Base-by-base conservation (phyloP, 2,113 vertebrate species). In the Sporophila hypoxantha region DNA sequence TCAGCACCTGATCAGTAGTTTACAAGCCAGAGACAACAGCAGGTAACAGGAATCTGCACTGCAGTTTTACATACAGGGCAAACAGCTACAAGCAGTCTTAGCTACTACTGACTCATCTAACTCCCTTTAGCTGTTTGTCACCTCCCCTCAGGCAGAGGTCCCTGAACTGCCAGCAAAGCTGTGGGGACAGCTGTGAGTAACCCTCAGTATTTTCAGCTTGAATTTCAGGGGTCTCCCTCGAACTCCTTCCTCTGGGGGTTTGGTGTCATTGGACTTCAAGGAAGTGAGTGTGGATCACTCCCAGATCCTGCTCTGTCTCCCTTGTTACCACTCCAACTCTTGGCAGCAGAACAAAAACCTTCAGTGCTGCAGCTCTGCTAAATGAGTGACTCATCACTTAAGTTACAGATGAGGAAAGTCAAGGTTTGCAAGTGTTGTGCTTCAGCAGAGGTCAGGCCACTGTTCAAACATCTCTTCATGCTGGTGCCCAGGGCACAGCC, bases 211-310 rank as follows among this genome's bases (percentile, higher is more conserved):
- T 65, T 44, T 32, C 70, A 84, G 4, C 26, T 26, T 59, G 17
- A 46, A 74, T 27, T 42, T 85, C 56, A 64, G 25, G 17, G 8
- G 9, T 27, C 9, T 46, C 11, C 47, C 16, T 71, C 37, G 34
- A 65, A 18, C 10, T 42, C 11, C 53, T 29, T 12, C 20, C 10
- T 52, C 34, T 14, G 10, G 14, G 15, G 4, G 0, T 46, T 12
- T 37, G 32, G 14, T 27, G 4, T 14, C 32, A 46, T 0, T 19
- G 5, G 20, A 61, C 37, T 68, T 25, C 55, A 56, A 0, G 3
- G 0, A 70, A 55, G 18, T 2, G 6, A 59, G 34, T 20, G 16
- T 56, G 16, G 23, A 78, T 27, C 37, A 36, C 42, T 23, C 26
- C 7, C 5, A 49, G 4, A 20, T 27, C 36, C 27, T 44, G 6